Evolutionary conservation across 2,113 vertebrate genomes (phyloP).

Genomic region (Rhinoptilus africanus): DNA sequence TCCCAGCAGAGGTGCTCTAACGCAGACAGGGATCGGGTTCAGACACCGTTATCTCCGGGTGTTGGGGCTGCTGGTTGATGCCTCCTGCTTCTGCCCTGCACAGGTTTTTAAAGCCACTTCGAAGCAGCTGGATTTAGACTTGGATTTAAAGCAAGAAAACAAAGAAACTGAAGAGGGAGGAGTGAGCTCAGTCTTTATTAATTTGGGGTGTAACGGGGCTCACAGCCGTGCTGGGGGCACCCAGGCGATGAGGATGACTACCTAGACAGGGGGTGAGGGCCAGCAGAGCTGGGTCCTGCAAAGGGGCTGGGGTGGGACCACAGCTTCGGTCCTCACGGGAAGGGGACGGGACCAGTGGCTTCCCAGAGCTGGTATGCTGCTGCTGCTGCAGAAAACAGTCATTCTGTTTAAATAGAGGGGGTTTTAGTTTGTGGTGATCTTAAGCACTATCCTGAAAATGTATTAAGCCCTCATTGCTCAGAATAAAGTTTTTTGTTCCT

Average conservation of each 20-base stretch:
- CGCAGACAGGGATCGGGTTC: background rate
- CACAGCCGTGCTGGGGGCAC: background rate
- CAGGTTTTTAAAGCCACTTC: background rate
- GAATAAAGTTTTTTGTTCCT: background rate
- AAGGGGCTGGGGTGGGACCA: background rate
- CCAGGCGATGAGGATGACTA: background rate
- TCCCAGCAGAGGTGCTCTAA: background rate
- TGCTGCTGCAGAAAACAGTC: fast-evolving
- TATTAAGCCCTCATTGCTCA: background rate
- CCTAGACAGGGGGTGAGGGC: fast-evolving
- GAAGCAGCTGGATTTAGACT: background rate
- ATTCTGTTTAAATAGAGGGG: fast-evolving
- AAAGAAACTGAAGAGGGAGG: background rate
- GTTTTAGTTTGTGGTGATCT: background rate
- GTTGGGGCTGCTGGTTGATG: background rate
- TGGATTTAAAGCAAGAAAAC: background rate
- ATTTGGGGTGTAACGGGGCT: background rate
- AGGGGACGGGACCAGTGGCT: fast-evolving
- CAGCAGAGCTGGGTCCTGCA: fast-evolving
- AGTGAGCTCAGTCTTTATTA: background rate
- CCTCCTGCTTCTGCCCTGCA: background rate
- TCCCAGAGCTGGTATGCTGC: fast-evolving
- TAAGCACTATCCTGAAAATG: fast-evolving
- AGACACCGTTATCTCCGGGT: background rate
- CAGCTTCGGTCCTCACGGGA: fast-evolving